phyloP scores from a whole-genome alignment of 92 coral and sea anemone genomes.

The Nematostella vectensis region DNA sequence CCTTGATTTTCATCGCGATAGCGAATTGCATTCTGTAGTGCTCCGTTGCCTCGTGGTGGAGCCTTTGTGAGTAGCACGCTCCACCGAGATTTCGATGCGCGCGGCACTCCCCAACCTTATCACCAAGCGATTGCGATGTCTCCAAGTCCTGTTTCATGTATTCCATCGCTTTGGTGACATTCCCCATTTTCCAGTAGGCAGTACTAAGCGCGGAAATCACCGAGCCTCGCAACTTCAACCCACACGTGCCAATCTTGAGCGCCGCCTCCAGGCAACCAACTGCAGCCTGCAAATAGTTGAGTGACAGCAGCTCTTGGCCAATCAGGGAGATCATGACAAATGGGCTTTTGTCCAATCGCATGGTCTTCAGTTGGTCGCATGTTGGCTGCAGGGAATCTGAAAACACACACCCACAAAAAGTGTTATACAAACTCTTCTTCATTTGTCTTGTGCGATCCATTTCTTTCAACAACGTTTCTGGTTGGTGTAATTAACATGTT shows the following conservation, averaged over 20 bases:
- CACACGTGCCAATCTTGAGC: conserved; percentile 82
- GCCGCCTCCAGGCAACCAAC: conserved; percentile 93
- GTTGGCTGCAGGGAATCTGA: conserved; percentile 72
- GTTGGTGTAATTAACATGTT: too few relatives aligned
- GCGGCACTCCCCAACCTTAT: conserved; percentile 88
- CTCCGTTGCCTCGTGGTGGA: conserved; percentile 75
- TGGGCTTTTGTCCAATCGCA: conserved; percentile 85
- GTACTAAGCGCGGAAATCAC: conserved; percentile 95
- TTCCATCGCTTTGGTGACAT: conserved; percentile 72
- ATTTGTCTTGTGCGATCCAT: too few relatives aligned
- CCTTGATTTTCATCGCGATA: conserved; percentile 78
- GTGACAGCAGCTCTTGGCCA: conserved; percentile 88
- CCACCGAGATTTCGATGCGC: conserved; percentile 94
- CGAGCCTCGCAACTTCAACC: conserved; percentile 91
- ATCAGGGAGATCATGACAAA: conserved; percentile 95
- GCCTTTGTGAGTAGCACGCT: conserved; percentile 76
- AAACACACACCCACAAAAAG: neutral
- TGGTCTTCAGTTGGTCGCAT: conserved; percentile 65
- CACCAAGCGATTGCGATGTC: conserved; percentile 77
- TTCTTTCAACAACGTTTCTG: too few relatives aligned
- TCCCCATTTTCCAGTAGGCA: conserved; percentile 97
- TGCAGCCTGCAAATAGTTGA: conserved; percentile 76
- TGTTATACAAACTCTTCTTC: neutral
- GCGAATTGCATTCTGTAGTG: conserved; percentile 78
- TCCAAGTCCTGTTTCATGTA: conserved; percentile 93